A percentile compares a stretch with the other conserved stretches of the same genome.
Evolutionary conservation across 2,113 vertebrate species (phyloP).

Genomic region (Motacilla alba): DNA sequence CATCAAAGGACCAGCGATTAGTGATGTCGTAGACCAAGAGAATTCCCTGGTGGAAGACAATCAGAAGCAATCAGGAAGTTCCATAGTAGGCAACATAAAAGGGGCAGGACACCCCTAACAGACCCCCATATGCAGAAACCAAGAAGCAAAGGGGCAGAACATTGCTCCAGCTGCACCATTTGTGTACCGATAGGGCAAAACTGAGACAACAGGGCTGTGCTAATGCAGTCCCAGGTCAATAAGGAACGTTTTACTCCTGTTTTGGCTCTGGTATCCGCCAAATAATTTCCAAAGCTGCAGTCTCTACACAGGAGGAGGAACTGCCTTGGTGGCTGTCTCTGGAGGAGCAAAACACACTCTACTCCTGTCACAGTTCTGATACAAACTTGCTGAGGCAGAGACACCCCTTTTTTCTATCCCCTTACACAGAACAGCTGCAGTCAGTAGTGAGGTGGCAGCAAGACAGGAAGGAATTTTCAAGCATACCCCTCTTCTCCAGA

Average conservation of each 20-base stretch:
- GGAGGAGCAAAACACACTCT: background rate
- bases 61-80: background rate
- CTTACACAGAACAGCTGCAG: background rate
- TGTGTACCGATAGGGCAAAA: background rate
- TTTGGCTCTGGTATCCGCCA: background rate
- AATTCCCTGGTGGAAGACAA: conserved; percentile 84
- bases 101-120: background rate
- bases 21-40: conserved; percentile 98
- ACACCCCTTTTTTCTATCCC: background rate
- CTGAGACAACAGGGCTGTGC: background rate
- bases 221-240: background rate
- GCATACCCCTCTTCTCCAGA: background rate
- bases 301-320: background rate
- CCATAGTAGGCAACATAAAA: background rate
- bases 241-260: background rate
- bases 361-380: background rate
- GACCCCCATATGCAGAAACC: background rate
- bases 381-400: background rate
- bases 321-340: background rate
- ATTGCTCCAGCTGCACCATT: background rate
- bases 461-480: background rate
- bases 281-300: background rate
- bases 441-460: background rate
- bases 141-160: background rate
- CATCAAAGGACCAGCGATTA: conserved; percentile 97